phyloP scores from a whole-genome alignment of 2,113 vertebrate species.

The Nycticebus coucang region DNA sequence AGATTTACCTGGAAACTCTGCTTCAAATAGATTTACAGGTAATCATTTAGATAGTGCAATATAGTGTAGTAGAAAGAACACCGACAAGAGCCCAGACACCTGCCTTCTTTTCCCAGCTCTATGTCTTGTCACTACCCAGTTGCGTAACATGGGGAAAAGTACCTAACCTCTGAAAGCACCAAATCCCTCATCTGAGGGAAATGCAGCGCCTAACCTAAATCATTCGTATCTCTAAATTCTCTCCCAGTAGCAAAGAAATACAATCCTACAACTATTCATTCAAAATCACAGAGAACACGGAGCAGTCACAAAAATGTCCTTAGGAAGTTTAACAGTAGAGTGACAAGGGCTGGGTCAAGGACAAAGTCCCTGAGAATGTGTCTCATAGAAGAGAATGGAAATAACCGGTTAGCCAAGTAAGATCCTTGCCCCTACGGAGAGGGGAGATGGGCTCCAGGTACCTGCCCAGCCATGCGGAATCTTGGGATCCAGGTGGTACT shows the following conservation, averaged over 20 bases:
- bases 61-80: neutral
- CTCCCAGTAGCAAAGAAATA: neutral
- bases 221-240: neutral
- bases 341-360: neutral
- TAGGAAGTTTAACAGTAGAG: neutral
- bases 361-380: neutral
- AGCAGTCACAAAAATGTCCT: neutral
- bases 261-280: neutral
- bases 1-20: neutral
- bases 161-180: neutral
- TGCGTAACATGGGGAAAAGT: neutral
- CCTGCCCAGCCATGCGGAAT: neutral
- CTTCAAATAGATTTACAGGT: neutral
- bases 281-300: neutral
- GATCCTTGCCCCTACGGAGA: neutral
- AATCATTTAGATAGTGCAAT: neutral
- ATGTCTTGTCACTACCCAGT: too few relatives aligned
- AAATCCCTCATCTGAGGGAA: neutral
- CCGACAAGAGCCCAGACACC: neutral
- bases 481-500: neutral
- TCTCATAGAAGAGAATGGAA: neutral
- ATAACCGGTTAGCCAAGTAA: neutral
- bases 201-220: neutral
- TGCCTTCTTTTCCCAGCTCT: neutral
- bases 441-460: fast-evolving